A percentile compares a stretch with the other conserved stretches of the same genome.
Conservation (phyloP, 2,797 vertebrate species). For the Dermochelys coriacea region DNA sequence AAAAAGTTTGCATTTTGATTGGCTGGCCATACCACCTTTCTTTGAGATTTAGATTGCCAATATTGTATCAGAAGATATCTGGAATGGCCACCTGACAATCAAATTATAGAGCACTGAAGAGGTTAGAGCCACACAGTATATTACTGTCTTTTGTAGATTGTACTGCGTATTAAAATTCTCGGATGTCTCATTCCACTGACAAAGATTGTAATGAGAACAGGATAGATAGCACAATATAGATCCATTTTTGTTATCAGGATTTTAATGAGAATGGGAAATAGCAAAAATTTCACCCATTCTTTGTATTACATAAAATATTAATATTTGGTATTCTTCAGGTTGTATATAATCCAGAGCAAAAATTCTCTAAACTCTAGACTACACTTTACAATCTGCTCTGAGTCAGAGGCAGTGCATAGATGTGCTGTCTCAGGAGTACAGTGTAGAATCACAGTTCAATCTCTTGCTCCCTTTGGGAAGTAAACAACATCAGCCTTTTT, state of each 20-base stretch:
- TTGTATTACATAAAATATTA: background rate
- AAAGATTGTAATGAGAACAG: constrained; percentile 23
- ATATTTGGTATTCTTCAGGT: background rate
- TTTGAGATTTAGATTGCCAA: constrained; percentile 44
- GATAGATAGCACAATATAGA: background rate
- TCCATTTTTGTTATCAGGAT: background rate
- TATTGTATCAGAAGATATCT: constrained; percentile 27
- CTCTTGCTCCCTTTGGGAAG: background rate
- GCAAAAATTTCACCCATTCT: background rate
- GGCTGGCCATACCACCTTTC: background rate
- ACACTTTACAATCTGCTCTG: background rate
- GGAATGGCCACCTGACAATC: constrained; percentile 62
- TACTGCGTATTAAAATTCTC: constrained; percentile 49
- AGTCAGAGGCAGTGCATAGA: background rate
- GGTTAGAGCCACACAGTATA: constrained; percentile 34
- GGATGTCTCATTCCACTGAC: constrained; percentile 49
- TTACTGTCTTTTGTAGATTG: constrained; percentile 49
- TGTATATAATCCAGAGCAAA: background rate
- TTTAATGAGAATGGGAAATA: background rate
- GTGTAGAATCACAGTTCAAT: background rate
- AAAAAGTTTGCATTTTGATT: constrained; percentile 17
- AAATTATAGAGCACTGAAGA: constrained; percentile 58
- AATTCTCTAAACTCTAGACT: background rate
- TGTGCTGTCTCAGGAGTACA: background rate
- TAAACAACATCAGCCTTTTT: background rate